A percentile compares a stretch with the other conserved stretches of the same genome.
These are phyloP conservation scores for Adrianichthys oophorus DNA, from an alignment of 2,797 vertebrate genomes.

Conservation along the genomic window DNA sequence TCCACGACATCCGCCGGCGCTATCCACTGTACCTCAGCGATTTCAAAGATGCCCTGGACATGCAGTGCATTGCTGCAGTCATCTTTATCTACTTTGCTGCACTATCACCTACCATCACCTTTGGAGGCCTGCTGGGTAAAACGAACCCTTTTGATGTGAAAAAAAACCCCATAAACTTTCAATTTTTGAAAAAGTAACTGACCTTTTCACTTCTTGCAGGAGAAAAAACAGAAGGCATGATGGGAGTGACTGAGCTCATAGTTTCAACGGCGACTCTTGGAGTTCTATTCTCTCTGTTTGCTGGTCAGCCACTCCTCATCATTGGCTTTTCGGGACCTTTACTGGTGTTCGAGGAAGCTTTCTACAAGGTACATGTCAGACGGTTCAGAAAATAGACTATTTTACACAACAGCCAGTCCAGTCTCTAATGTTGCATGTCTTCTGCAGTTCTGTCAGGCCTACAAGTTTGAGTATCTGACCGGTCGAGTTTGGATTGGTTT, in stretches of 20 bases:
- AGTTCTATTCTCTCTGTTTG: conserved; percentile 90
- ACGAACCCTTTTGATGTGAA: not conserved
- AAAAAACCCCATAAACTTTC: not conserved
- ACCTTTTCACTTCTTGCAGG: conserved; percentile 69
- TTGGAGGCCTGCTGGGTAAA: conserved; percentile 93
- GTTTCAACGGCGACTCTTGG: conserved; percentile 93
- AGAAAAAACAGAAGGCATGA: conserved; percentile 95
- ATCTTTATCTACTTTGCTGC: conserved; percentile 98
- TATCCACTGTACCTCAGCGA: conserved; percentile 93
- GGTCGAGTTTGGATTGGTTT: conserved; percentile 97
- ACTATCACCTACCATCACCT: conserved; percentile 94
- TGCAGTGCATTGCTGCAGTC: conserved; percentile 91
- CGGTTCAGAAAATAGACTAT: too few species aligned
- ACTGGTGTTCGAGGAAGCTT: conserved; percentile 96
- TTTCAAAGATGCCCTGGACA: conserved; percentile 89
- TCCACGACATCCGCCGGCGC: conserved; percentile 91
- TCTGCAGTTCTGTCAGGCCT: conserved; percentile 90
- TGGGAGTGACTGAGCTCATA: conserved; percentile 96
- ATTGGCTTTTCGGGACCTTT: conserved; percentile 96
- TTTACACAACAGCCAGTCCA: not conserved
- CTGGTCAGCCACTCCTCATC: conserved; percentile 93
- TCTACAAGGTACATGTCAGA: conserved; percentile 85
- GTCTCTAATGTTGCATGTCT: not conserved
- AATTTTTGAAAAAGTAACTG: not conserved
- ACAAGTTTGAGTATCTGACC: conserved; percentile 92